Percentiles rank a stretch among this genome's conserved stretches.
Conservation (phyloP, 2,113 vertebrate species). For the Rhipidura dahli region DNA sequence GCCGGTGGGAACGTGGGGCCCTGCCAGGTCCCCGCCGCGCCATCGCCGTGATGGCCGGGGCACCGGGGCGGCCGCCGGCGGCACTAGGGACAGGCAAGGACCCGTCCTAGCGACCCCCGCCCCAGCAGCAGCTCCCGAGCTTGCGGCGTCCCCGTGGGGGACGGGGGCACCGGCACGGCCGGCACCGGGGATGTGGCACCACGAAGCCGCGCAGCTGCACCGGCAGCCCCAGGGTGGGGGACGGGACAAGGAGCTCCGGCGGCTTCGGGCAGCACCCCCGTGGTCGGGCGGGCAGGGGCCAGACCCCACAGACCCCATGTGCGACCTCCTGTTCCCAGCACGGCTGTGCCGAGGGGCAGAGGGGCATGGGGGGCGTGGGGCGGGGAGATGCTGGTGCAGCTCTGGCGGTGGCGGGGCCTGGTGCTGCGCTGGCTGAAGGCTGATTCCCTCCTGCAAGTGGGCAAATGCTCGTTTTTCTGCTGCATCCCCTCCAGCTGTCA, state of each 20-base stretch:
- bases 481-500: accelerated
- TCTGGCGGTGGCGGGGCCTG: accelerated
- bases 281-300: background rate
- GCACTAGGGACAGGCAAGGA: background rate
- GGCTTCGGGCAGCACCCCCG: background rate
- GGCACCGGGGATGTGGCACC: accelerated
- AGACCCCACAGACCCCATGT: background rate
- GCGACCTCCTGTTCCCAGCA: background rate
- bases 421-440: accelerated
- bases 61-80: background rate
- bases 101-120: background rate
- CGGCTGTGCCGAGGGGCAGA: accelerated
- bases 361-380: accelerated
- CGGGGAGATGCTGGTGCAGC: background rate
- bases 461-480: background rate
- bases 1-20: slow-evolving; percentile 38
- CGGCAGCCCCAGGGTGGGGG: background rate
- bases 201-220: background rate
- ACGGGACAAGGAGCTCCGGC: background rate
- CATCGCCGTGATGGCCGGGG: background rate
- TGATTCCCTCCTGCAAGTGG: background rate
- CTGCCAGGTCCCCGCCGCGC: background rate
- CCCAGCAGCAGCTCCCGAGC: background rate
- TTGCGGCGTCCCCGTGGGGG: background rate
- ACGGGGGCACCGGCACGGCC: background rate